A percentile compares a stretch with the other conserved stretches of the same genome.
phyloP scores from a whole-genome alignment of 2,888 invertebrate species.

The Spisula subtruncata region DNA sequence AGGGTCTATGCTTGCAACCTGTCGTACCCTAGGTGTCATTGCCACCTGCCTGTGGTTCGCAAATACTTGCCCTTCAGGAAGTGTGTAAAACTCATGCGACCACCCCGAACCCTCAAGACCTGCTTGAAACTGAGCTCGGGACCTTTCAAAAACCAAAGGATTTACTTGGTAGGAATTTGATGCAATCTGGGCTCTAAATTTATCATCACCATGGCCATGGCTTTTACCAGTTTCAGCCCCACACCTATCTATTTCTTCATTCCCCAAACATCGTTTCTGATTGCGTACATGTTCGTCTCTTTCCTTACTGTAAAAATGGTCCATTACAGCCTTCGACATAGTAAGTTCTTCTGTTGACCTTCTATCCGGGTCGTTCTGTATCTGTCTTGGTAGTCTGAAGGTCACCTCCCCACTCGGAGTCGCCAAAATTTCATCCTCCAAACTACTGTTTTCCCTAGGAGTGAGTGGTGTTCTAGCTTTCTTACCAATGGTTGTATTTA shows the following conservation, averaged over 20 bases:
- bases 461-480: conserved; percentile 4
- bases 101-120: conserved; percentile 12
- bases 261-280: too few relatives aligned
- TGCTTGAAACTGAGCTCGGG: not conserved
- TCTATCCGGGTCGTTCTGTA: not conserved
- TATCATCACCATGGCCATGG: too few relatives aligned
- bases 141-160: conserved; percentile 19
- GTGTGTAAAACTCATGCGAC: not conserved
- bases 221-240: not conserved
- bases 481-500: too few relatives aligned
- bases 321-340: not conserved
- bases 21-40: too few relatives aligned
- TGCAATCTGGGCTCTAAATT: conserved; percentile 23
- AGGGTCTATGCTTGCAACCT: too few relatives aligned
- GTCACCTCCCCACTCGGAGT: conserved; percentile 16
- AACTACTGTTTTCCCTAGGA: not conserved
- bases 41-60: not conserved
- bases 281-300: not conserved
- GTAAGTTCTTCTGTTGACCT: not conserved
- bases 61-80: not conserved
- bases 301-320: not conserved
- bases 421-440: not conserved
- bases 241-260: not conserved
- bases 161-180: not conserved
- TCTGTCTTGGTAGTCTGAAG: not conserved